phyloP scores from a whole-genome alignment of 2,797 vertebrate genomes.

The Gymnopithys bicolor region DNA sequence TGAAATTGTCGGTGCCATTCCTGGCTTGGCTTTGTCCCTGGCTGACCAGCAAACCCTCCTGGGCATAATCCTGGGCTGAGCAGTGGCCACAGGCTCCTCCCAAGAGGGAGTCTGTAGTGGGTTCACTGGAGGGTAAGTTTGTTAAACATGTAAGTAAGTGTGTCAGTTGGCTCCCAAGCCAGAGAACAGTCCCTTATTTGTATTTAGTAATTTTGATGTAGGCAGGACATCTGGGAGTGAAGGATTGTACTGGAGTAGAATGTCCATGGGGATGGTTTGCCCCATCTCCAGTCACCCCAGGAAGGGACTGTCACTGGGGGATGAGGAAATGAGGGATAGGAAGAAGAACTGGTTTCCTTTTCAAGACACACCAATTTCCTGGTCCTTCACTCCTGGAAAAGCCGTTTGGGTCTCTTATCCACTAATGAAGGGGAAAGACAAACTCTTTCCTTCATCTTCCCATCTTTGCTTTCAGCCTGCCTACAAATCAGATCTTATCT shows the following conservation, averaged over 20 bases:
- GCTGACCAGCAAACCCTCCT: background rate
- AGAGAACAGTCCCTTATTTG: background rate
- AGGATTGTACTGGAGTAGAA: background rate
- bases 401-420: background rate
- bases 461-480: background rate
- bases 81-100: accelerated
- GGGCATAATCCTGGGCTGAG: accelerated
- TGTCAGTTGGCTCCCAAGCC: background rate
- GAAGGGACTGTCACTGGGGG: background rate
- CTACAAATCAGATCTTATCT: constrained; percentile 5
- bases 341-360: background rate
- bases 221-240: background rate
- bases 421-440: background rate
- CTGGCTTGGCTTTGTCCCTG: accelerated
- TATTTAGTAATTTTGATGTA: background rate
- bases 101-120: background rate
- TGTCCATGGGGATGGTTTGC: background rate
- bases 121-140: background rate
- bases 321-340: background rate
- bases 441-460: background rate
- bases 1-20: background rate
- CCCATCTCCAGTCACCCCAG: background rate
- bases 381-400: background rate
- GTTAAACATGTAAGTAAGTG: accelerated
- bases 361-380: background rate